Base-by-base conservation (phyloP, 2,888 invertebrate species). In the Anarsia innoxiella region DNA sequence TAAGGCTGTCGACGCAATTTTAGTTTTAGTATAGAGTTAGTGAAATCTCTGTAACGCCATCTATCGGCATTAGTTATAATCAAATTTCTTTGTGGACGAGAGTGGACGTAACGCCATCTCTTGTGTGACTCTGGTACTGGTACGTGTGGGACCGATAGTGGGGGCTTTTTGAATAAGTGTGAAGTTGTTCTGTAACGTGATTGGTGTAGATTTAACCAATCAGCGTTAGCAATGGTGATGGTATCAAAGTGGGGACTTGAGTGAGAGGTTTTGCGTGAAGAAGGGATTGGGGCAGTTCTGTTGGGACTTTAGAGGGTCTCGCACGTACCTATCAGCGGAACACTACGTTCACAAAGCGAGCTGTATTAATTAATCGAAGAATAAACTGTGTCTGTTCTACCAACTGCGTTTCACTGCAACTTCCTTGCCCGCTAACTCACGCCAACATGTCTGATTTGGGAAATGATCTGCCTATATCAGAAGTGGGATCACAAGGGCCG, bases 391-490 rank as follows among this genome's bases (percentile, higher is more conserved):
- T 5, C 8, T 19, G 19, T 19, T 8, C 3, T 5, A 19, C 19
- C 4, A 19, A 19, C 4, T 19, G 19, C 3, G 4, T 19, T 8
- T 19, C 19, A 19, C 8, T 19, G 3, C 19, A 19, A 3, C 19
- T 19, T 19, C 26, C n/a, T 26, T 11, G 26, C 26, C 11, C 26
- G 26, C 26, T 26, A 26, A 26, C 9, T 11, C 26, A 26, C 26
- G 26, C 26, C 26, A 26, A n/a, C n/a, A 26, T 26, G 26, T 10
- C 26, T 26, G 26, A 26, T 26, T 3, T 10, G 11, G 26, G 3
- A 3, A n/a, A n/a, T 3, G 3, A n/a, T 10, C 11, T 26, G 9
- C 34, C 34, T 13, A 11, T 14, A 34, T 34, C 34, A 34, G 34
- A 34, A 26, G 34, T 26, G 34, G 34, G 34, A 25, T 26, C 15